Conservation (phyloP, 2,888 invertebrate species). For the Minunthozetes semirufus region DNA sequence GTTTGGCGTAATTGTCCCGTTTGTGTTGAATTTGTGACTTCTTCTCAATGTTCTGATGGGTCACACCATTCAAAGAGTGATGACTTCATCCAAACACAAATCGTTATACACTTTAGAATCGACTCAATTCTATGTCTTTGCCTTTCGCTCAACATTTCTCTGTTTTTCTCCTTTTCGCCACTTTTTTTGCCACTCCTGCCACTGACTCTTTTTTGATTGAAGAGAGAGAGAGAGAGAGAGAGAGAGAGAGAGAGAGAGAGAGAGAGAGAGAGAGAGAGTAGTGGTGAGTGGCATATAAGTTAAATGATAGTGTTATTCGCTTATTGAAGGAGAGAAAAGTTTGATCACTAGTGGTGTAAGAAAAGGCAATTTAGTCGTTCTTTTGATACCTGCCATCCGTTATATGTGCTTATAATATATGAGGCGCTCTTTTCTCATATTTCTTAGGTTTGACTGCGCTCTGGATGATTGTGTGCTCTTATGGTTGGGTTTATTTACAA, state of each 20-base stretch:
- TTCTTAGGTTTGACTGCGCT: not conserved
- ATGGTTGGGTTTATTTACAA: constrained; percentile 14
- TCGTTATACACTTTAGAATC: not conserved
- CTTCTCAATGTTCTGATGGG: not conserved
- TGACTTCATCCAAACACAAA: not conserved
- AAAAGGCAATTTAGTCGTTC: constrained; percentile 26
- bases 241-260: not conserved
- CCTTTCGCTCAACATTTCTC: not conserved
- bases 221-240: not conserved
- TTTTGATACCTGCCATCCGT: constrained; percentile 31
- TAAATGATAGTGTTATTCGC: constrained; percentile 28
- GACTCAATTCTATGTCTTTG: not conserved
- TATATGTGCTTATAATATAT: constrained; percentile 29
- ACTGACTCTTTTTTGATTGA: constrained; percentile 13
- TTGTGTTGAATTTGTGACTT: not conserved
- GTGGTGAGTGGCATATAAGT: constrained; percentile 12
- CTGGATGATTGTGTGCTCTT: constrained; percentile 1
- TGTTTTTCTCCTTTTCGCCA: not conserved
- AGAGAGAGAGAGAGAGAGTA: not conserved
- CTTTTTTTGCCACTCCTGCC: constrained; percentile 21
- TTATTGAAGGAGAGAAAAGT: not conserved
- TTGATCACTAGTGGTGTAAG: not conserved
- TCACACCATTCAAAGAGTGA: constrained; percentile 5
- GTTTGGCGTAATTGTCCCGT: constrained; percentile 14
- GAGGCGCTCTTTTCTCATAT: constrained; percentile 22